Evolutionary conservation across 1,140 invertebrate genomes (phyloP).

Genomic region (Whitmania pigra): DNA sequence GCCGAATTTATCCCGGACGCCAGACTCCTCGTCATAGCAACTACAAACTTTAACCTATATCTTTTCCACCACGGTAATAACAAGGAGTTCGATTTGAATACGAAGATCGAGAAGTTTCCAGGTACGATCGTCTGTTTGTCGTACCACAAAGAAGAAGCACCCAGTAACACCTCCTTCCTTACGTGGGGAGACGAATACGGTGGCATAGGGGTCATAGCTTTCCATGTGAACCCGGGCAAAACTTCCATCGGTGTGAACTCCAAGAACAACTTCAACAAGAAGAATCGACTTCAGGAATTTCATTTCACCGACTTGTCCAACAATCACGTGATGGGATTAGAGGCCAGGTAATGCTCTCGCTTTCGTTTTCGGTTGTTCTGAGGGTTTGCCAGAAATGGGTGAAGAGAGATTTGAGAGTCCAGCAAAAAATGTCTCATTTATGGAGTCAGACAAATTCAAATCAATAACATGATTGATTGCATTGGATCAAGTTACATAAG

Average conservation of each 20-base stretch:
- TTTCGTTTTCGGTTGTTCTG: background rate
- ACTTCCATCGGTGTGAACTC: slow-evolving; percentile 8
- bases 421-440: too few relatives aligned
- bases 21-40: slow-evolving; percentile 11
- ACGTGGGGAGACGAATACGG: slow-evolving; percentile 19
- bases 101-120: slow-evolving; percentile 14
- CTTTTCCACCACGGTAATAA: slow-evolving; percentile 11
- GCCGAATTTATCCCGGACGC: slow-evolving; percentile 4
- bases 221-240: slow-evolving; percentile 5
- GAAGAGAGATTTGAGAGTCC: background rate
- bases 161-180: slow-evolving; percentile 11
- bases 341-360: background rate
- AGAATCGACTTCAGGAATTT: slow-evolving; percentile 11
- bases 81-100: slow-evolving; percentile 10
- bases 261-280: slow-evolving; percentile 9
- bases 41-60: slow-evolving; percentile 3
- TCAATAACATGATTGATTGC: too few relatives aligned
- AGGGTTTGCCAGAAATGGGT: background rate
- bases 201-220: slow-evolving; percentile 13
- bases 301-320: slow-evolving; percentile 17
- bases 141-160: background rate
- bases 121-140: background rate
- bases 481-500: too few relatives aligned
- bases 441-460: too few relatives aligned
- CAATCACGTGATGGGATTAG: background rate